phyloP scores from a whole-genome alignment of 1,140 invertebrate genomes.

The Heliconius melpomene region DNA sequence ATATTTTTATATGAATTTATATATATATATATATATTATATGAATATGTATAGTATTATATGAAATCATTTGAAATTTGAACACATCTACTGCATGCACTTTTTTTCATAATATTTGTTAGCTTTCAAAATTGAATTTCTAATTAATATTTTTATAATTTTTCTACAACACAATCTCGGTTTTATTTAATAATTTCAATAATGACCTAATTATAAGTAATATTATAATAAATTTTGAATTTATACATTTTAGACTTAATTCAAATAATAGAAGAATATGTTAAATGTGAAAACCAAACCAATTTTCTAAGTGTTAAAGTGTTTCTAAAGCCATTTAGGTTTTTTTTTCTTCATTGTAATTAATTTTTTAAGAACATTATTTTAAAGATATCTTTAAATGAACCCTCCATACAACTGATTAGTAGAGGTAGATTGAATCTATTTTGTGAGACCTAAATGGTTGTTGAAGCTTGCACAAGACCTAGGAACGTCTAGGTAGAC shows the following conservation, averaged over 20 bases:
- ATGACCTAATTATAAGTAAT: too few relatives aligned
- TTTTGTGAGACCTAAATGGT: background rate
- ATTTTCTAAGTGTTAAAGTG: too few relatives aligned
- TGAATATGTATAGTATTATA: background rate
- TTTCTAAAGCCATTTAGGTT: too few relatives aligned
- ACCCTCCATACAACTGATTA: background rate
- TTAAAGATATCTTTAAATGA: background rate
- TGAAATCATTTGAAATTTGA: background rate
- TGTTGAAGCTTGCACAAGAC: background rate
- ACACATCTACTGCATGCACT: background rate
- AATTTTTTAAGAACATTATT: too few relatives aligned
- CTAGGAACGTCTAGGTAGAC: background rate
- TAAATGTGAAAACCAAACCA: too few relatives aligned
- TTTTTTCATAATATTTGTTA: background rate
- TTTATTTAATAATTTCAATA: background rate
- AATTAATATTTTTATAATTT: background rate
- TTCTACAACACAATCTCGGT: background rate
- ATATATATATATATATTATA: slow-evolving; percentile 9
- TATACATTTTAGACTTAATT: too few relatives aligned
- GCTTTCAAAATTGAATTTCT: background rate
- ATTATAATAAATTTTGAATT: too few relatives aligned
- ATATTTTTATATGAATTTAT: too few relatives aligned
- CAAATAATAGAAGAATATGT: too few relatives aligned
- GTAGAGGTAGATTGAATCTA: slow-evolving; percentile 1
- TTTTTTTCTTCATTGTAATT: too few relatives aligned